phyloP scores from a whole-genome alignment of 2,797 vertebrate species.

The Sebastiscus tertius region DNA sequence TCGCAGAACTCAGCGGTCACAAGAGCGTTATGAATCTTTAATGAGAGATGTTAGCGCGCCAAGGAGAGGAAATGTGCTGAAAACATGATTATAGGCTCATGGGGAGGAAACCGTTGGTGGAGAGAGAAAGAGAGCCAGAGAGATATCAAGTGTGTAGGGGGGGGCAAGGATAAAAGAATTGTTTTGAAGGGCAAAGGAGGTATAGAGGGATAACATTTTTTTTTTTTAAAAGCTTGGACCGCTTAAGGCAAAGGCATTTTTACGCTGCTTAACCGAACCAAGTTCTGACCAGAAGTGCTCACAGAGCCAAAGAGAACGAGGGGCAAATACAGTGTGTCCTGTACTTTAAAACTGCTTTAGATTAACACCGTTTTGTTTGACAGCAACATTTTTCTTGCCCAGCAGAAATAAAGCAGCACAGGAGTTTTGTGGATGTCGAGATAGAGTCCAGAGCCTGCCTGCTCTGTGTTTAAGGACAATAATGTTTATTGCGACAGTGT shows the following conservation, averaged over 20 bases:
- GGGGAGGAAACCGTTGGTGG: slow-evolving; percentile 50
- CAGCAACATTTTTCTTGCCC: slow-evolving; percentile 1
- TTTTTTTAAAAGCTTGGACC: background rate
- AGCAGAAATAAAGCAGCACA: slow-evolving; percentile 15
- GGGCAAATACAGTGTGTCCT: slow-evolving; percentile 7
- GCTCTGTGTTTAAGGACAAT: slow-evolving; percentile 1
- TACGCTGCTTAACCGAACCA: background rate
- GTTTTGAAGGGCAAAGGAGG: slow-evolving; percentile 60
- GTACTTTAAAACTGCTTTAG: background rate
- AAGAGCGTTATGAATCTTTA: slow-evolving; percentile 76
- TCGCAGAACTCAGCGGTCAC: slow-evolving; percentile 59
- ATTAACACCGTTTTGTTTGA: slow-evolving; percentile 14
- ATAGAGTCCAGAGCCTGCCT: background rate
- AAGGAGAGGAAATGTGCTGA: slow-evolving; percentile 75
- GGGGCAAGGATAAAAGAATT: slow-evolving; percentile 33
- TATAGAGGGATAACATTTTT: slow-evolving; percentile 11
- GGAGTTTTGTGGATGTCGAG: background rate
- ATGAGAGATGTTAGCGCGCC: slow-evolving; percentile 62
- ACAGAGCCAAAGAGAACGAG: background rate
- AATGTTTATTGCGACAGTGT: background rate
- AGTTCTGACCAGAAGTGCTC: background rate
- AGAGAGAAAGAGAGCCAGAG: slow-evolving; percentile 33
- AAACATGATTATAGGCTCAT: slow-evolving; percentile 73
- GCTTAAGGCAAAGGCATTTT: slow-evolving; percentile 26
- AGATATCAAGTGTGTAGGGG: slow-evolving; percentile 12